These are phyloP conservation scores for Paramormyrops kingsleyae DNA, from an alignment of 2,113 vertebrate species.

Conservation along the genomic window DNA sequence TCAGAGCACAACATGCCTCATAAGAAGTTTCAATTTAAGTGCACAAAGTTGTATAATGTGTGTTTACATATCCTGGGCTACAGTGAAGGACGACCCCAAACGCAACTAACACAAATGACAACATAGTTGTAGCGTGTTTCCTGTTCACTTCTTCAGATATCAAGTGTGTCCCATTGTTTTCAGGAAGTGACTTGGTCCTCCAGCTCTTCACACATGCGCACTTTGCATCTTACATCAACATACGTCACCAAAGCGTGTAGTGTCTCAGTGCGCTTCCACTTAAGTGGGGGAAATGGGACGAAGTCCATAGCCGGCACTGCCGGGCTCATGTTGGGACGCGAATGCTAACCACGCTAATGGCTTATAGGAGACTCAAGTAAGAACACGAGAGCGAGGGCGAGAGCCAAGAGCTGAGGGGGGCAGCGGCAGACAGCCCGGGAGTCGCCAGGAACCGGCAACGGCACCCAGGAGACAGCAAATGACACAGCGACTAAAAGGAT, in stretches of 20 bases:
- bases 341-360: background rate
- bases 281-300: background rate
- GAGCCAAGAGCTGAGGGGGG: background rate
- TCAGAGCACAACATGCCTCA: background rate
- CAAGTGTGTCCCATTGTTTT: background rate
- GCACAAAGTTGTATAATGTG: background rate
- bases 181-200: background rate
- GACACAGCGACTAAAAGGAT: background rate
- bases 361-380: background rate
- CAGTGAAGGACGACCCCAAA: background rate
- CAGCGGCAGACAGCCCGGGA: background rate
- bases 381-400: background rate
- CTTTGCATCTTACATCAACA: background rate
- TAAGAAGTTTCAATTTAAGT: background rate
- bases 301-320: background rate
- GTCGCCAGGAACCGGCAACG: background rate
- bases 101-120: background rate
- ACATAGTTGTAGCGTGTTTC: background rate
- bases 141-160: background rate
- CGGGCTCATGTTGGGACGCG: background rate
- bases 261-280: background rate
- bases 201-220: background rate
- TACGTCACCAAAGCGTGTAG: background rate
- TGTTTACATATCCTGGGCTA: background rate
- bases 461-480: background rate